Evolutionary conservation across 1,140 invertebrate genomes (phyloP).

Genomic region (Cataglyphis hispanica): DNA sequence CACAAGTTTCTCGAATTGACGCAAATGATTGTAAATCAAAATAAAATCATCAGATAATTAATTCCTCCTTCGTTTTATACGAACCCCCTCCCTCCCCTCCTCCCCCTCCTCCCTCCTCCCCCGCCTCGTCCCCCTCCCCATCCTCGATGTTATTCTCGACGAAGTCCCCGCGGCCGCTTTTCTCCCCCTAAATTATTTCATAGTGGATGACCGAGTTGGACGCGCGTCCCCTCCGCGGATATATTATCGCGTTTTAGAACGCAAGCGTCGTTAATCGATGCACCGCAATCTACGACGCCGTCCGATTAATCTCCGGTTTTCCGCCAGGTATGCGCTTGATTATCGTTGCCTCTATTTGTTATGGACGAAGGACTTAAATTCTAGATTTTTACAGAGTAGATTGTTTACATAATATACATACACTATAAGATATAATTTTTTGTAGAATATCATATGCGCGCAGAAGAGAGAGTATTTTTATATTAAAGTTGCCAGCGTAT

Average conservation of each 20-base stretch:
- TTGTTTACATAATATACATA: background rate
- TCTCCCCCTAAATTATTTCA: constrained; percentile 55
- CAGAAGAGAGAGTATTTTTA: background rate
- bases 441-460: background rate
- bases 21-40: too few relatives aligned
- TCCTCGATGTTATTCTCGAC: constrained; percentile 10
- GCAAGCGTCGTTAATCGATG: constrained; percentile 54
- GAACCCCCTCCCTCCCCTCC: too few relatives aligned
- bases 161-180: background rate
- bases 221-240: constrained; percentile 40
- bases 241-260: constrained; percentile 52
- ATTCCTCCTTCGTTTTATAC: constrained; percentile 9
- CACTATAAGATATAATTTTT: background rate
- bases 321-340: constrained; percentile 6
- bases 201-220: constrained; percentile 56
- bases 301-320: constrained; percentile 37
- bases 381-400: background rate
- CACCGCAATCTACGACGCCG: constrained; percentile 7
- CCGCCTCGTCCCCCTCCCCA: too few relatives aligned
- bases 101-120: too few relatives aligned
- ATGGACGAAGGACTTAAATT: constrained; percentile 9
- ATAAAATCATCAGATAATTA: too few relatives aligned
- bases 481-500: background rate
- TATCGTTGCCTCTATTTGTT: background rate
- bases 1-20: background rate